phyloP scores from a whole-genome alignment of 2,797 vertebrate species.

The Cynodonichthys magdalenae region DNA sequence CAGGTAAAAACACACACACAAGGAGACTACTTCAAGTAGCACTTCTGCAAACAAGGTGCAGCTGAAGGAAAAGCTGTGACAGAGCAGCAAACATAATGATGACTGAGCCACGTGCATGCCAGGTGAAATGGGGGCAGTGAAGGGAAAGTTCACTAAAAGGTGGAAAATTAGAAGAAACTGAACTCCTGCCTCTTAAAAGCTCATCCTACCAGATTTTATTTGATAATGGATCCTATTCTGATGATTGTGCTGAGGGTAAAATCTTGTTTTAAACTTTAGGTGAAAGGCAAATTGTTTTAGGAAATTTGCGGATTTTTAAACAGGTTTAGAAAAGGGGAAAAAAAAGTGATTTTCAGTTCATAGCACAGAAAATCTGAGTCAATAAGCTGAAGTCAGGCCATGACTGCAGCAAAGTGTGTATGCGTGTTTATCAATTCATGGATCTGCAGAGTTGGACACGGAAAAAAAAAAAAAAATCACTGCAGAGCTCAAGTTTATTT shows the following conservation, averaged over 20 bases:
- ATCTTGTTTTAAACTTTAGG: conserved; percentile 11
- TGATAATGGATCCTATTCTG: conserved; percentile 2
- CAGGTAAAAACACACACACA: conserved; percentile 54
- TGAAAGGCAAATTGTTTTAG: not conserved
- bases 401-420: conserved; percentile 33
- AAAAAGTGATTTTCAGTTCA: not conserved
- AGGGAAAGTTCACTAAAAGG: conserved; percentile 3
- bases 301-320: conserved; percentile 5
- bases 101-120: conserved; percentile 44
- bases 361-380: conserved; percentile 9
- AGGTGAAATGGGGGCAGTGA: conserved; percentile 23
- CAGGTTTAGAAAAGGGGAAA: not conserved
- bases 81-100: conserved; percentile 48
- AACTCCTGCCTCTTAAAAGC: not conserved
- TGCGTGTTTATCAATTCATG: conserved; percentile 4
- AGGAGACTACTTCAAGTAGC: conserved; percentile 26
- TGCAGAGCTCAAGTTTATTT: conserved; percentile 18
- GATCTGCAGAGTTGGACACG: conserved; percentile 45
- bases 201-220: conserved; percentile 3
- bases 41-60: conserved; percentile 29
- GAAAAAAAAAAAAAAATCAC: conserved; percentile 57
- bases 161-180: conserved; percentile 14
- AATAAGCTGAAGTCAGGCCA: conserved; percentile 10
- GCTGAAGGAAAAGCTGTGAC: conserved; percentile 56
- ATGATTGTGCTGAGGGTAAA: conserved; percentile 19